A percentile compares a stretch with the other conserved stretches of the same genome.
These are phyloP conservation scores for Drosophila pectinifera DNA, from an alignment of 1,140 invertebrate genomes.

Conservation along the genomic window DNA sequence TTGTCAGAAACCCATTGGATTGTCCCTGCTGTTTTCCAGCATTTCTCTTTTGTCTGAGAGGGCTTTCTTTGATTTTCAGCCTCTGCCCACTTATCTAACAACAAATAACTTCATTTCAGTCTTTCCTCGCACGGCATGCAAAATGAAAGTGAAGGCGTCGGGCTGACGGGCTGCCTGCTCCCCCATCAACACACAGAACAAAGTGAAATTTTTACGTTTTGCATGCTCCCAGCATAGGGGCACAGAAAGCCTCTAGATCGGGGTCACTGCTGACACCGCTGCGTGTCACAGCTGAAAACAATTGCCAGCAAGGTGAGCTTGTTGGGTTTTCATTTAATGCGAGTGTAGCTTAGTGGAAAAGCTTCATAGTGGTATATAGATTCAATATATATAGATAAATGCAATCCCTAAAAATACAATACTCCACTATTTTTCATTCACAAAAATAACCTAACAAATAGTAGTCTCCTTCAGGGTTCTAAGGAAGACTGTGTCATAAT, in stretches of 20 bases:
- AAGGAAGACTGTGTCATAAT: too few species aligned
- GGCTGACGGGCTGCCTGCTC: neutral
- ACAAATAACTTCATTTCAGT: constrained; percentile 51
- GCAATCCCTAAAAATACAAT: too few species aligned
- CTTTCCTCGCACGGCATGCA: constrained; percentile 44
- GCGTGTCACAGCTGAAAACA: constrained; percentile 26
- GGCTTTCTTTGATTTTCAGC: constrained; percentile 28
- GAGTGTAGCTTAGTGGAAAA: neutral
- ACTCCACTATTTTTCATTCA: too few species aligned
- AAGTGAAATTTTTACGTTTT: constrained; percentile 55
- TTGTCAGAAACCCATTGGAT: constrained; percentile 13
- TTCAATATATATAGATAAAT: too few species aligned
- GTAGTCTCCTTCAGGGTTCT: too few species aligned
- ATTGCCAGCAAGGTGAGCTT: constrained; percentile 7
- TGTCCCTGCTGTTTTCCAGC: constrained; percentile 21
- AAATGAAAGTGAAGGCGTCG: constrained; percentile 51
- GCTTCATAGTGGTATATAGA: too few species aligned
- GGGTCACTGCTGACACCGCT: constrained; percentile 11
- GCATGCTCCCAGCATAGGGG: constrained; percentile 26
- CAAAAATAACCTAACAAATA: too few species aligned
- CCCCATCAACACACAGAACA: constrained; percentile 34
- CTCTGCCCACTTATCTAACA: constrained; percentile 57
- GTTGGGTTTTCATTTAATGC: neutral
- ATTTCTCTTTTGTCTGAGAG: constrained; percentile 24
- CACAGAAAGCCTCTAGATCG: constrained; percentile 21